A percentile compares a stretch with the other conserved stretches of the same genome.
Conservation (phyloP, 1,140 invertebrate genomes). For the Hirudo medicinalis region DNA sequence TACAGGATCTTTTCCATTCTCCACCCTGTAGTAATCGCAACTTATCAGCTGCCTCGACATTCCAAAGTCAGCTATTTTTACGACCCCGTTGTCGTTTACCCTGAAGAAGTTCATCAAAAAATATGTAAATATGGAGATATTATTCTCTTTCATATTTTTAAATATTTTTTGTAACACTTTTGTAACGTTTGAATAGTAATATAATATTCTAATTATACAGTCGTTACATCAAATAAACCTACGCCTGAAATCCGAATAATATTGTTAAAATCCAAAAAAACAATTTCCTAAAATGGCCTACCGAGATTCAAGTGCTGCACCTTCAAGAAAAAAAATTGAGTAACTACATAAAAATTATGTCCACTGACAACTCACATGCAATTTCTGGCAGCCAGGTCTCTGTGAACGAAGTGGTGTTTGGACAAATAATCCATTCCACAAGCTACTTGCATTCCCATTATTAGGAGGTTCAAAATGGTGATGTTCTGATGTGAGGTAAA, state of each 20-base stretch:
- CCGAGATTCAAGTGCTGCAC: no score
- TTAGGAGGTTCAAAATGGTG: constrained; percentile 42
- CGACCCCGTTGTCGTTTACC: constrained; percentile 19
- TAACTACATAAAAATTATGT: neutral
- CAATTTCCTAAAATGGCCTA: no score
- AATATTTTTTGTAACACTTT: neutral
- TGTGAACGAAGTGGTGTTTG: constrained; percentile 84
- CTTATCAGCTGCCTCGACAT: constrained; percentile 58
- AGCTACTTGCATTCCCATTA: constrained; percentile 55
- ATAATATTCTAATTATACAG: neutral
- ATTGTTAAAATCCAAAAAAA: no score
- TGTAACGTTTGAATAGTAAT: neutral
- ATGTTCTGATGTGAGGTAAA: constrained; percentile 30
- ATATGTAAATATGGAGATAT: neutral
- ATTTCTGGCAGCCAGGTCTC: constrained; percentile 86
- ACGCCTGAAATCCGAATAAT: no score
- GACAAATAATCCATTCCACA: constrained; percentile 89
- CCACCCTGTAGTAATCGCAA: constrained; percentile 70
- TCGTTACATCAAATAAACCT: no score
- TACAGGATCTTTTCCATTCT: constrained; percentile 79
- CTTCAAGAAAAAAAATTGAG: no score
- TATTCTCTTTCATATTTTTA: neutral
- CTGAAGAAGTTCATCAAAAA: constrained; percentile 19
- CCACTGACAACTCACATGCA: constrained; percentile 51
- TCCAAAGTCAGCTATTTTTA: constrained; percentile 75